These are phyloP conservation scores for Lithobates sylvaticus DNA, from an alignment of 2,797 vertebrate genomes.

Conservation along the genomic window DNA sequence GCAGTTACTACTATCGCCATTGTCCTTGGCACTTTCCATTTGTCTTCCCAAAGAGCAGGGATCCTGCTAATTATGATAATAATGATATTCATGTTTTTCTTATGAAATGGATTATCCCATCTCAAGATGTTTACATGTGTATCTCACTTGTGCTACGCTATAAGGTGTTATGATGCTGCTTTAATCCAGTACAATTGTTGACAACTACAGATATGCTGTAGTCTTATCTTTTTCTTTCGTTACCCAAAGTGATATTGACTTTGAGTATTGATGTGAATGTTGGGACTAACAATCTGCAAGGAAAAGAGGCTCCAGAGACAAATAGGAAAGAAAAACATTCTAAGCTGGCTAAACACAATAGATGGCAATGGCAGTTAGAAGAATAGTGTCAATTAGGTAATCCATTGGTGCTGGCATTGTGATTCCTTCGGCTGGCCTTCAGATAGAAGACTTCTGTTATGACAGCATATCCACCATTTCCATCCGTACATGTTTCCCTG, in stretches of 20 bases:
- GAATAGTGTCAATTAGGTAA: no score
- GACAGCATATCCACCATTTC: no score
- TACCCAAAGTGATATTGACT: not conserved
- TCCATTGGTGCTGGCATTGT: no score
- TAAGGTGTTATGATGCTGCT: not conserved
- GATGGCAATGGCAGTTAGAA: no score
- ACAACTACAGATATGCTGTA: not conserved
- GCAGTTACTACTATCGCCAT: not conserved
- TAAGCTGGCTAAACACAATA: no score
- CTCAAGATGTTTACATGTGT: not conserved
- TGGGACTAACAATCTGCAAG: not conserved
- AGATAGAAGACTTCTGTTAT: no score
- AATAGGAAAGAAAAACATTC: not conserved
- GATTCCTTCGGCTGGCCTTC: no score
- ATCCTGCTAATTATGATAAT: not conserved
- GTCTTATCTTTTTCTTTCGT: not conserved
- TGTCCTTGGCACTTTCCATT: not conserved
- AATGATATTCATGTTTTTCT: not conserved
- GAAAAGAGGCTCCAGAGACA: slow-evolving; percentile 2
- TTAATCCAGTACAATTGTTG: not conserved
- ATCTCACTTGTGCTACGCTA: no score
- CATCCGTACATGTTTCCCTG: no score
- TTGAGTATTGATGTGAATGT: not conserved
- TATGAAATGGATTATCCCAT: not conserved
- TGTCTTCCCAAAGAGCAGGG: not conserved